Percentiles rank a stretch among this genome's conserved stretches.
Conservation (phyloP, 2,113 vertebrate genomes). For the Psilopsiagon aymara region DNA sequence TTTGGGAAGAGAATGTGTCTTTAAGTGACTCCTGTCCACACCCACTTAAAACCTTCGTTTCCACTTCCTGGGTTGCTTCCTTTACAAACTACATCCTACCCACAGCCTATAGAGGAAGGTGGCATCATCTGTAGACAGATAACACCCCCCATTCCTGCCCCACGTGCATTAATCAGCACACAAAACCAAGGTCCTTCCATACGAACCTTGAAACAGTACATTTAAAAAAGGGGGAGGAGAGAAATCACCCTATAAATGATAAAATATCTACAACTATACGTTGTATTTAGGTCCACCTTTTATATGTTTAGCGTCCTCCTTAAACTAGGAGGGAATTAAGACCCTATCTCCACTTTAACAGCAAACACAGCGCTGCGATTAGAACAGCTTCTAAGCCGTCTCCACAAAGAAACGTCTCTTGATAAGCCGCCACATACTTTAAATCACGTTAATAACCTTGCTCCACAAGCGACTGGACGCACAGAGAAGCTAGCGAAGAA, state of each 20-base stretch:
- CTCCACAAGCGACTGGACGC: fast-evolving
- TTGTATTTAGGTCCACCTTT: not conserved
- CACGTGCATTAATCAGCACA: fast-evolving
- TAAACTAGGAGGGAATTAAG: not conserved
- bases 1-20: not conserved
- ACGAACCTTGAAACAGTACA: too few species aligned
- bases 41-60: not conserved
- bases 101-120: not conserved
- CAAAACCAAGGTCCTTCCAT: not conserved
- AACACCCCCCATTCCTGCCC: not conserved
- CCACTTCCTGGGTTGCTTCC: not conserved
- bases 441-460: not conserved
- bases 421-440: not conserved
- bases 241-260: too few species aligned
- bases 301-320: not conserved
- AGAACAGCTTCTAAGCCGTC: not conserved
- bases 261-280: not conserved
- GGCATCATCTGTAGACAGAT: fast-evolving
- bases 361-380: not conserved
- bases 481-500: fast-evolving
- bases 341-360: not conserved
- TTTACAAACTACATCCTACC: not conserved
- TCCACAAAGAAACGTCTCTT: not conserved
- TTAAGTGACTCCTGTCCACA: not conserved
- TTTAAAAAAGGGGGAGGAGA: not conserved